Percentiles rank a stretch among this genome's conserved stretches.
phyloP scores from a whole-genome alignment of 1,140 invertebrate species.

The Brachystomella parvula region DNA sequence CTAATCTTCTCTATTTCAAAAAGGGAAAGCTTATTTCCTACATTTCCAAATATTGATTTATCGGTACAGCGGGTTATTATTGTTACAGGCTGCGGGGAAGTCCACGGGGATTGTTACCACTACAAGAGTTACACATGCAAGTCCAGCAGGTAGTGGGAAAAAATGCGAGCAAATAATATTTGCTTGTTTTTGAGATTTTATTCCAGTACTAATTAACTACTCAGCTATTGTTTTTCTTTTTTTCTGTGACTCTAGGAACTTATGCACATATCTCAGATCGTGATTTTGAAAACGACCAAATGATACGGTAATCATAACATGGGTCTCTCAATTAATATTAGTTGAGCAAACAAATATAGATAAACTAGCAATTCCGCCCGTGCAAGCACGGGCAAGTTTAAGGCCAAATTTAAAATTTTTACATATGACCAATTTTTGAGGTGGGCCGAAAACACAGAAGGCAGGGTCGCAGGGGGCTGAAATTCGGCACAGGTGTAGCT shows the following conservation, averaged over 20 bases:
- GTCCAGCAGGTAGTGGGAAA: constrained; percentile 24
- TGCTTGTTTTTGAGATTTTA: not conserved
- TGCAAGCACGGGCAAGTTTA: constrained; percentile 23
- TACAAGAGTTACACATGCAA: constrained; percentile 47
- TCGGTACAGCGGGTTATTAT: too few relatives aligned
- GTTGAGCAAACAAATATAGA: not conserved
- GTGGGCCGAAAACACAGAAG: constrained; percentile 7
- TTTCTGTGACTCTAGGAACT: not conserved
- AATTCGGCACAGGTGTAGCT: too few relatives aligned
- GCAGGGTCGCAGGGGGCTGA: too few relatives aligned
- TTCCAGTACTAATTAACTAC: not conserved
- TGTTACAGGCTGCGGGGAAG: constrained; percentile 42
- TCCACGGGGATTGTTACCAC: constrained; percentile 49
- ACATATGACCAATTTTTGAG: constrained; percentile 26
- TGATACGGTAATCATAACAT: constrained; percentile 7
- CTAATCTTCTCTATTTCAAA: too few relatives aligned
- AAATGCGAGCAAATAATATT: constrained; percentile 21
- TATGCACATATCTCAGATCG: constrained; percentile 44
- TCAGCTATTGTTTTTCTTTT: not conserved
- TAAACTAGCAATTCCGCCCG: constrained; percentile 39
- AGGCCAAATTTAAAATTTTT: not conserved
- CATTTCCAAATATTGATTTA: too few relatives aligned
- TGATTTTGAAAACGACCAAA: constrained; percentile 28
- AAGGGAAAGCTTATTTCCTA: too few relatives aligned
- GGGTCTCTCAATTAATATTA: not conserved